Evolutionary conservation across 2,888 invertebrate genomes (phyloP).

Genomic region (Lamellibrachia columna): DNA sequence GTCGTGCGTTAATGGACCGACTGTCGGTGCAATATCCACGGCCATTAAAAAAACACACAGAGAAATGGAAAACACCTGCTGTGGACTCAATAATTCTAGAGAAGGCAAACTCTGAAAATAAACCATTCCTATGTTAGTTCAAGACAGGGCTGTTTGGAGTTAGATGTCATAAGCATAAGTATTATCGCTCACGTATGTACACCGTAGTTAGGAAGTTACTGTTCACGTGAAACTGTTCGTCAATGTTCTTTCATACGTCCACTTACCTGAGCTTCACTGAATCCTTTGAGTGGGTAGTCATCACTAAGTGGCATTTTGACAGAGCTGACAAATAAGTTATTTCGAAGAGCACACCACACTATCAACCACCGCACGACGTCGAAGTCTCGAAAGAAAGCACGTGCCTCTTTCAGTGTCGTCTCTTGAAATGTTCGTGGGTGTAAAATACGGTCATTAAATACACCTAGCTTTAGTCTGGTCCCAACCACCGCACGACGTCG

Average conservation of each 20-base stretch:
- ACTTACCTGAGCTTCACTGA: neutral
- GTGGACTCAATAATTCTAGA: too few relatives aligned
- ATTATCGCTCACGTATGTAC: neutral
- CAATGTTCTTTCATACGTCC: neutral
- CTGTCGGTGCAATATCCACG: too few relatives aligned
- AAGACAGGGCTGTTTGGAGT: too few relatives aligned
- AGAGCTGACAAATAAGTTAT: neutral
- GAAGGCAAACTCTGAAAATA: too few relatives aligned
- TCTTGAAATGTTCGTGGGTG: neutral
- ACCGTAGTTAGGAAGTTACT: neutral
- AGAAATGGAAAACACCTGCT: too few relatives aligned
- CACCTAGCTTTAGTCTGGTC: too few relatives aligned
- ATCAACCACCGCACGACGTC: neutral
- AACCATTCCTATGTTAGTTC: too few relatives aligned
- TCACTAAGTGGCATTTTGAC: neutral
- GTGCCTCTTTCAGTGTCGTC: neutral
- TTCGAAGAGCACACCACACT: neutral
- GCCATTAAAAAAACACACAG: too few relatives aligned
- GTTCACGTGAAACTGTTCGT: neutral
- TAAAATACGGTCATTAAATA: neutral
- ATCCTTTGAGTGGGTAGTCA: slow-evolving; percentile 10
- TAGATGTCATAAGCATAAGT: neutral
- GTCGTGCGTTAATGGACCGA: too few relatives aligned
- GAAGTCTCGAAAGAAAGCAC: neutral
- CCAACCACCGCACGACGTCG: neutral